Evolutionary conservation across 2,113 vertebrate species (phyloP).

Genomic region (Cheirogaleus medius): DNA sequence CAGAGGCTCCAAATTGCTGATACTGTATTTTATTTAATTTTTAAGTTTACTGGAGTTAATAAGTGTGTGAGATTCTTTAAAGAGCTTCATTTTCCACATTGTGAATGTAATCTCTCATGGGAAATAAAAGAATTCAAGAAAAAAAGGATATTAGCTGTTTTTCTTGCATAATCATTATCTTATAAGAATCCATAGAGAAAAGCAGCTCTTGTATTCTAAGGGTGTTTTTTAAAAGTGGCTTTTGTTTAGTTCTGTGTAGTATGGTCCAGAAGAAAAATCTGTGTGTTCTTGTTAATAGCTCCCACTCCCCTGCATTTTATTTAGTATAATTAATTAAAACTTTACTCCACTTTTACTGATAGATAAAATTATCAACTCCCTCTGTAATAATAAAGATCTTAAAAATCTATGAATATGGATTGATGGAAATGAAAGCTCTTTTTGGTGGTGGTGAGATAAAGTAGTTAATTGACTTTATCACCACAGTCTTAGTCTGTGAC

Average conservation of each 20-base stretch:
- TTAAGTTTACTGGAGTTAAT: slow-evolving; percentile 46
- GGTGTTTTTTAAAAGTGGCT: neutral
- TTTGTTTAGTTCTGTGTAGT: slow-evolving; percentile 42
- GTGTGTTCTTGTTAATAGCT: slow-evolving; percentile 19
- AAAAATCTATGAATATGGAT: neutral
- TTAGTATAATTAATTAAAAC: slow-evolving; percentile 6
- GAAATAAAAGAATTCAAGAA: slow-evolving; percentile 38
- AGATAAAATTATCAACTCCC: neutral
- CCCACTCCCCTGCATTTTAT: neutral
- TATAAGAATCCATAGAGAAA: slow-evolving; percentile 36
- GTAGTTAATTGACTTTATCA: neutral
- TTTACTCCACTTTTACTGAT: slow-evolving; percentile 21
- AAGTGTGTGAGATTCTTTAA: slow-evolving; percentile 26
- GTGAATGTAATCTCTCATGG: slow-evolving; percentile 6
- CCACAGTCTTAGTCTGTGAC: neutral
- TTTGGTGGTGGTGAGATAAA: neutral
- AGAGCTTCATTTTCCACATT: slow-evolving; percentile 19
- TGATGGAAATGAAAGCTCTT: slow-evolving; percentile 17
- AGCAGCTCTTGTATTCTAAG: slow-evolving; percentile 32
- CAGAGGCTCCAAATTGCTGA: slow-evolving; percentile 1
- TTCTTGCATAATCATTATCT: slow-evolving; percentile 48
- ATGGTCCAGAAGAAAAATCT: neutral
- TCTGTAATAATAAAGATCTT: neutral
- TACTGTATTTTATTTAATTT: neutral
- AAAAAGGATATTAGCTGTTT: slow-evolving; percentile 54